These are phyloP conservation scores for Actinia equina DNA, from an alignment of 64 coral and sea anemone species.

Conservation along the genomic window DNA sequence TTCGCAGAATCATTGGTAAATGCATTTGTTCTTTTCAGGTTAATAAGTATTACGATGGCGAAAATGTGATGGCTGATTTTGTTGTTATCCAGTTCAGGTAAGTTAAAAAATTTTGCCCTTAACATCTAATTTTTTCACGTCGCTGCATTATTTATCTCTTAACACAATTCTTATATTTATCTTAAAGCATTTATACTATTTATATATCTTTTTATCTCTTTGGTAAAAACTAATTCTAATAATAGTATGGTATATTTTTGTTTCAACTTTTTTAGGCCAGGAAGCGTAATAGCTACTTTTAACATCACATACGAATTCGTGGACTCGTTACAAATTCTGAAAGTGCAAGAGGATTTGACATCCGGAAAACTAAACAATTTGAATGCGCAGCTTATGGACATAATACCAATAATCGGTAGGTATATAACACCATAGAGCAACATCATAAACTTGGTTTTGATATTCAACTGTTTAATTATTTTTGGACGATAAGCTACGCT, in stretches of 20 bases:
- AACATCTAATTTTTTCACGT: background rate
- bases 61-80: background rate
- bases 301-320: conserved; percentile 24
- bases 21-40: background rate
- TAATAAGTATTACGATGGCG: background rate
- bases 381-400: conserved; percentile 15
- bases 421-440: background rate
- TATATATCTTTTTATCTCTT: too few relatives aligned
- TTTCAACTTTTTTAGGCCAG: background rate
- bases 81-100: background rate
- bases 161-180: too few relatives aligned
- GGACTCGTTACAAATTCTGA: conserved; percentile 32
- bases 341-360: conserved; percentile 23
- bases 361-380: background rate
- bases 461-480: too few relatives aligned
- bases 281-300: conserved; percentile 30
- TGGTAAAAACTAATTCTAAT: too few relatives aligned
- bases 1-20: background rate
- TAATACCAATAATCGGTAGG: conserved; percentile 33
- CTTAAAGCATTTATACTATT: too few relatives aligned
- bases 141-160: background rate
- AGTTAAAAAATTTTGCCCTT: too few relatives aligned
- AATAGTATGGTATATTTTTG: too few relatives aligned
- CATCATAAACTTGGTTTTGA: too few relatives aligned
- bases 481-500: too few relatives aligned